Evolutionary conservation across 2,888 invertebrate genomes (phyloP), one percentile per base, ranked within the genome.

Genomic region (Dasypogon diadema): DNA sequence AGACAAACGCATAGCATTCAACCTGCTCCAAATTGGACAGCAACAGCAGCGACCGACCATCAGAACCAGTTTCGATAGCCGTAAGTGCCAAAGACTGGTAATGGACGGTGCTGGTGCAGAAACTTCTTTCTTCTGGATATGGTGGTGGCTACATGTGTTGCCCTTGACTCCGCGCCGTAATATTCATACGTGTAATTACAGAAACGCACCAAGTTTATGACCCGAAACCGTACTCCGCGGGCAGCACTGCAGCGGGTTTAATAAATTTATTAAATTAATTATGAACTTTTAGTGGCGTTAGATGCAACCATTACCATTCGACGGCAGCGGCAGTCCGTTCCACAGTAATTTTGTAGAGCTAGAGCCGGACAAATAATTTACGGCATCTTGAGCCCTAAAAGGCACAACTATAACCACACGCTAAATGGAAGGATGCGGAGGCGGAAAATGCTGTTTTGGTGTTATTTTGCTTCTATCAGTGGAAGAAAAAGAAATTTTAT

Each of bases 21-120:
- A 73, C 72, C 37, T 73, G 72, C 56, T 73, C 72, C 4, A 73
- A 73, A 73, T 73, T 73, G 72, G 37, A 56, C 72, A 72, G 30
- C 24, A 16, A 37, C 22, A 73, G 42, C 30, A 56, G 16, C 55
- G 34, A n/a, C n/a, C 26, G 42, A 58, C 74, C 42, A 74, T 30
- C 8, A 8, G 24, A 65, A 65, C 65, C 65, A 65, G 74, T 74
- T 74, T 34, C 30, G 58, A 74, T 74, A 46, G 74, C 74, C 74
- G 46, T 58, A 30, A 74, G 74, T 74, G 55, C 56, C 37, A 16
- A 42, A 16, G 24, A 46, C 46, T 48, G 24, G 46, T 24, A 18
- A 46, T 65, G 65, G 65, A 21, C 65, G 65, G 22, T 4, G 21
- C 46, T 10, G 46, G 48, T 18, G 65, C 4, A 16, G 42, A 22